Conservation (phyloP, 2,113 vertebrate genomes). For the Thermophis baileyi region DNA sequence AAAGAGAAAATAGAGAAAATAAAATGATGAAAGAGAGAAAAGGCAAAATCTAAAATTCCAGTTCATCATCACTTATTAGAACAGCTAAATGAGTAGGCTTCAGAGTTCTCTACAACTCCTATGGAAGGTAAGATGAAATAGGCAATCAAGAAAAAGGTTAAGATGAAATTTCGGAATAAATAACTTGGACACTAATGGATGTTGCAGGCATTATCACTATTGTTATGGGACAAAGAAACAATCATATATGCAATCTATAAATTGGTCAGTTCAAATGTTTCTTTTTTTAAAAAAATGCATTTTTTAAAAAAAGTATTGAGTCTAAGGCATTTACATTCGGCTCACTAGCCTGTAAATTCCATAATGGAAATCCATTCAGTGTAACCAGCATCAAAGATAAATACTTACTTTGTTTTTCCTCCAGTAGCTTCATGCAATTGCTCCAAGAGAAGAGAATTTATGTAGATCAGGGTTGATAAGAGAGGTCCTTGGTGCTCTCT, state of each 20-base stretch:
- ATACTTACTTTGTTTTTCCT: constrained; percentile 55
- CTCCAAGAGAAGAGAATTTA: neutral
- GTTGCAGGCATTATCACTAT: neutral
- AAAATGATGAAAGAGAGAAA: neutral
- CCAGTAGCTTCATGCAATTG: constrained; percentile 40
- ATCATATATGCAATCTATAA: neutral
- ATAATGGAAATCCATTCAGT: constrained; percentile 58
- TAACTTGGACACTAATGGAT: neutral
- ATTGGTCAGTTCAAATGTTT: neutral
- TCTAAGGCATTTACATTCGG: constrained; percentile 29
- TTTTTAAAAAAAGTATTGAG: neutral
- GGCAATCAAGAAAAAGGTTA: neutral
- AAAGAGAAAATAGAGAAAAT: neutral
- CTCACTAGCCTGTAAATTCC: constrained; percentile 56
- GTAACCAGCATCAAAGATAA: constrained; percentile 44
- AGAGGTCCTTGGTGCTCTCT: neutral
- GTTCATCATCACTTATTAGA: neutral
- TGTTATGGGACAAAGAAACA: neutral
- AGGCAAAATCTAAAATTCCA: neutral
- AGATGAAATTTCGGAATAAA: neutral
- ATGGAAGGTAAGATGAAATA: neutral
- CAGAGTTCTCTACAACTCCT: neutral
- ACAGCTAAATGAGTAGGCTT: neutral
- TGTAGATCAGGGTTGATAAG: neutral
- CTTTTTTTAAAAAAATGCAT: neutral